Conservation (phyloP, 2,888 invertebrate species). For the Drosophila sordidula region DNA sequence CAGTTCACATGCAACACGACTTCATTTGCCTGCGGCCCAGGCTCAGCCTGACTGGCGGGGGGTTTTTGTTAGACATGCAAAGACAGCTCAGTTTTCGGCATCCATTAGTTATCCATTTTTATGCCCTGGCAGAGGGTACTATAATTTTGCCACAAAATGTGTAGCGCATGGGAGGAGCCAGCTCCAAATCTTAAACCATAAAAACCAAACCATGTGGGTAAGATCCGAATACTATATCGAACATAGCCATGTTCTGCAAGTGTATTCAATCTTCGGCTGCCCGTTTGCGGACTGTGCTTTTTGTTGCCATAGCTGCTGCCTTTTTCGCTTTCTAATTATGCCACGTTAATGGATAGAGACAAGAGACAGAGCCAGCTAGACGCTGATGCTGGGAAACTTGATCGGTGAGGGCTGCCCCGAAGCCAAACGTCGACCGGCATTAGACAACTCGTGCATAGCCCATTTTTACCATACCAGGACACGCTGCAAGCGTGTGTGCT, state of each 20-base stretch:
- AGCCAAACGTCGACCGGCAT: constrained; percentile 44
- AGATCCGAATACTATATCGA: no score
- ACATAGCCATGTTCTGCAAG: neutral
- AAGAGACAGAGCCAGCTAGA: constrained; percentile 11
- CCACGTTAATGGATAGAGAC: constrained; percentile 59
- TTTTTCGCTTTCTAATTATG: constrained; percentile 73
- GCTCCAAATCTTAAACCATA: no score
- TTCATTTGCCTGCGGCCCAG: constrained; percentile 17
- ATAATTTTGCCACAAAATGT: no score
- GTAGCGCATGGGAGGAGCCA: no score
- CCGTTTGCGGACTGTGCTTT: fast-evolving
- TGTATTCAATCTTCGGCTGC: neutral
- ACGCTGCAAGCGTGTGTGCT: neutral
- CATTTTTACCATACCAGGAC: constrained; percentile 29
- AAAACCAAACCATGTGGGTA: no score
- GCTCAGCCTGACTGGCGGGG: no score
- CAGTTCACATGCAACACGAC: constrained; percentile 34
- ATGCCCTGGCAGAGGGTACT: constrained; percentile 1
- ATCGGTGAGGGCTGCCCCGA: neutral
- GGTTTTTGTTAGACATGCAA: constrained; percentile 13
- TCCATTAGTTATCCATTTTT: constrained; percentile 51
- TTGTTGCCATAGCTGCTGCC: constrained; percentile 26
- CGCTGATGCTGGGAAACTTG: constrained; percentile 15
- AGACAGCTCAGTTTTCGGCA: constrained; percentile 50
- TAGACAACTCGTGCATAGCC: constrained; percentile 66